Percentiles rank a stretch among this genome's conserved stretches.
These are phyloP conservation scores for Heliopora coerulea DNA, from an alignment of 92 coral and sea anemone species.

Conservation along the genomic window DNA sequence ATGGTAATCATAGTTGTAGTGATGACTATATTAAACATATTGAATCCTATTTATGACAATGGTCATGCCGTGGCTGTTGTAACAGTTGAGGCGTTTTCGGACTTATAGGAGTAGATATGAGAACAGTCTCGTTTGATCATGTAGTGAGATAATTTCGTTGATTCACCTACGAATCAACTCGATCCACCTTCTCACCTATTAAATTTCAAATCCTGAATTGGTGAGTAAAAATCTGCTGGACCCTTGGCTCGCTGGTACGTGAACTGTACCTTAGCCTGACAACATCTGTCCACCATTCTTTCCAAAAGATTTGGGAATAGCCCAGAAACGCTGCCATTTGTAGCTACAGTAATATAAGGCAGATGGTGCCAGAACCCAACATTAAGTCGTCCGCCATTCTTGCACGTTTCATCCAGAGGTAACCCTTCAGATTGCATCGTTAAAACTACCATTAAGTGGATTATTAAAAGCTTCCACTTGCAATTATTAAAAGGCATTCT, in stretches of 20 bases:
- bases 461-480: not conserved
- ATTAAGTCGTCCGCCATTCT: slow-evolving; percentile 18
- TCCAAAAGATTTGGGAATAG: slow-evolving; percentile 14
- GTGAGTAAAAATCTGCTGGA: slow-evolving; percentile 19
- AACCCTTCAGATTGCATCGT: not conserved
- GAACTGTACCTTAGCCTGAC: slow-evolving; percentile 20
- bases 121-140: no score
- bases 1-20: no score
- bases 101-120: no score
- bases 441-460: not conserved
- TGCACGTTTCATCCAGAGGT: slow-evolving; percentile 14
- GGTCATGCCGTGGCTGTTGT: no score
- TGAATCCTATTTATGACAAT: no score
- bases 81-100: no score
- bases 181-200: slow-evolving; percentile 20
- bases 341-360: not conserved
- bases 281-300: slow-evolving; percentile 10
- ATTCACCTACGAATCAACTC: no score
- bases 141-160: no score
- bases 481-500: slow-evolving; percentile 7
- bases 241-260: slow-evolving; percentile 15
- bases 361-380: slow-evolving; percentile 24
- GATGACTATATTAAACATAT: no score
- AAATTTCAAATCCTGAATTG: slow-evolving; percentile 1
- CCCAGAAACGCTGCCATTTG: slow-evolving; percentile 9